Base-by-base conservation (phyloP, 2,797 vertebrate genomes). In the Silurus aristotelis region DNA sequence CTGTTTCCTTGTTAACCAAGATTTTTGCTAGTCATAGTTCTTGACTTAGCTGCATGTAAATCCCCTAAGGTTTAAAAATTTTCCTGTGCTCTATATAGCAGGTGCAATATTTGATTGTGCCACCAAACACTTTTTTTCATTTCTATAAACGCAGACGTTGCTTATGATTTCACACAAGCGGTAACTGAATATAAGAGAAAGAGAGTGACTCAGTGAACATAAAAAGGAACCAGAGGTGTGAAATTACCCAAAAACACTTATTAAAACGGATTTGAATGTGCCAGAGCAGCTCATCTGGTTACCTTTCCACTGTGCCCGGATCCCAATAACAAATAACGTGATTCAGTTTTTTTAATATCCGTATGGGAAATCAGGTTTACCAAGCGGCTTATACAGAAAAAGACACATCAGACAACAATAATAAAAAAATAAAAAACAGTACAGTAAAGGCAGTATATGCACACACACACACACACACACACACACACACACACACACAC, bases 311-410 rank as follows among this genome's bases (percentile, higher is more conserved):
- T 48, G 22, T 63, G 77, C 60, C 78, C 25, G 61, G 43, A 64
- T 80, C 78, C 78, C 61, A 80, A 48, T 46, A 80, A 64, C 77
- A 19, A 80, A 46, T 80, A 80, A 66, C 12, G 2, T 64, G 38
- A 80, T 80, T 64, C 60, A 2, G 3, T 48, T 64, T 48, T 48
- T 52, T 80, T 80, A 27, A 48, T 66, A 43, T 66, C 61, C 43
- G 2, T 66, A 52, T 27, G 15, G 43, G 43, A 80, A 80, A 66
- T 66, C 3, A 0, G 22, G 19, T 80, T 80, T 48, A 38, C 27
- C 60, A 19, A 27, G 14, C 7, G 27, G 56, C 56, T 58, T 56
- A 10, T 22, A 77, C 8, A 76, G 15, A 56, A 76, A 27, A n/a
- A 31, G 73, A 31, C 25, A 31, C 31, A 31, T 10, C 27, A 27